Evolutionary conservation across 2,113 vertebrate species (phyloP), one percentile per base, ranked within the genome.

Genomic region (Caracal caracal): DNA sequence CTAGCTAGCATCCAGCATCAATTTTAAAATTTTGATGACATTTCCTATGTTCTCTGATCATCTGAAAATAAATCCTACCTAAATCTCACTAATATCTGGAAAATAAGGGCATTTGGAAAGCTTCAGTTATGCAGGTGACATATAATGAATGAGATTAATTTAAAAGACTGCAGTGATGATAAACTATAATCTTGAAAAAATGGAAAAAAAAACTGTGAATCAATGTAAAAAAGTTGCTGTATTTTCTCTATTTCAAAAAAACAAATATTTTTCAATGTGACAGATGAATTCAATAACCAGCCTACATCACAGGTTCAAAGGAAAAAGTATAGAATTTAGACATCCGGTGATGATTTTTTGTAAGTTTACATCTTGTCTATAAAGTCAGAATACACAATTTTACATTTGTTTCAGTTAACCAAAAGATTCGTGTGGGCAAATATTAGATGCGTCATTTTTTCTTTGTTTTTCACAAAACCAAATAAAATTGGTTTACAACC

Each of bases 391-490:
- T 47, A 43, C 15, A 61, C 6, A 86, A 75, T 24, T 51, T 24
- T 56, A 71, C 15, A 75, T 88, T 82, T 93, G 19, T 92, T 96
- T 79, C 35, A 78, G 26, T 40, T 92, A 89, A 75, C 19, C 83
- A 95, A 93, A 94, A 92, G 33, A 92, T 30, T 92, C 30, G 75
- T 6, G 37, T 68, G 33, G 0, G 2, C 61, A 84, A 82, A 35
- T 68, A 86, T 47, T 61, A 79, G 80, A 28, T 47, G 9, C 0
- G 17, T 16, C 51, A 68, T 47, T 89, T 91, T 80, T 40, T 78
- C 17, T 43, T 37, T 70, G 56, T 37, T 96, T 96, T 82, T 93
- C 33, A 97, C 49, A 8, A 96, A 65, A 94, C 51, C 88, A 95
- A 98, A 65, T 80, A 90, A 51, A 96, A 88, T 90, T 22, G 71